Base-by-base conservation (phyloP, 2,113 vertebrate species). In the Seriola dumerili region DNA sequence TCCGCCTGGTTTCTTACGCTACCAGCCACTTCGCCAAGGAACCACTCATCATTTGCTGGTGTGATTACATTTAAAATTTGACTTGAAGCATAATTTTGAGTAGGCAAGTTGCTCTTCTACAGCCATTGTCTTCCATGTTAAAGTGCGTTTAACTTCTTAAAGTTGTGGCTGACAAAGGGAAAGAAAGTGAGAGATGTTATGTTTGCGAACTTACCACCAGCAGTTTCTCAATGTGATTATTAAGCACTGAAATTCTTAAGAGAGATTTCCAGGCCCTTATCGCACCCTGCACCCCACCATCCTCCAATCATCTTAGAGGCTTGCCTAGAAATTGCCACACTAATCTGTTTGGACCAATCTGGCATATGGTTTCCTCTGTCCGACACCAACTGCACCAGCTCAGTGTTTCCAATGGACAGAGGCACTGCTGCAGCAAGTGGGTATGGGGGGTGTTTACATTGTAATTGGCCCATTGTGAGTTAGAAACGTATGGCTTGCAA, bases 331-430 rank as follows among this genome's bases (percentile, higher is more conserved):
- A 74, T 79, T 81, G 64, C 68, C 59, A 46, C 52, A 55, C 85
- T 92, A 93, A 93, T 94, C 91, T 86, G 57, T 88, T 81, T 75
- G 84, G 80, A 66, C 70, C 88, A 83, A 55, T 89, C 73, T 89
- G 87, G 69, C 89, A 85, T 93, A 91, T 91, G 89, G 81, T 80
- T 65, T 82, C 42, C 67, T 81, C 65, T 55, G 69, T 72, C 71
- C 62, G 0, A 52, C 65, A 52, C 78, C 44, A 78, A 50, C 38
- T 69, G 63, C 63, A 50, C 61, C 69, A 61, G 57, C 48, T 72
- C 79, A 52, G 61, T 54, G 57, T 72, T 65, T 82, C 76, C 25
- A 19, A 36, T 42, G 40, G 42, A 72, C 76, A 66, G 66, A 84
- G 77, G 76, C 68, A 25, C 74, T 52, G 66, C 59, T 72, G 64